phyloP scores from a whole-genome alignment of 1,140 invertebrate genomes.

The Macrobrachium rosenbergii region DNA sequence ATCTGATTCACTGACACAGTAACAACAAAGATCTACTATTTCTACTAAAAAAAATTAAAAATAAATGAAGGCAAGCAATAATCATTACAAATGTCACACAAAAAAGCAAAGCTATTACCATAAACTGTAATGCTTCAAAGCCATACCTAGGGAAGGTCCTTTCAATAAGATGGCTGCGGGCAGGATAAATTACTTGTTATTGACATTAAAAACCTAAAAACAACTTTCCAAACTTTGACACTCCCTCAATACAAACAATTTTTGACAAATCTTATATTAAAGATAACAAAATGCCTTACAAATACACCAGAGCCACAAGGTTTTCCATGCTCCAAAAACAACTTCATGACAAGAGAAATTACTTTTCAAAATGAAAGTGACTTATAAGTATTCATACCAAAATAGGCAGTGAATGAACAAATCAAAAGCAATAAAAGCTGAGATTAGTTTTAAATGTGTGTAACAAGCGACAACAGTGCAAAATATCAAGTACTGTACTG shows the following conservation, averaged over 20 bases:
- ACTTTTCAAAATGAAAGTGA: too few relatives aligned
- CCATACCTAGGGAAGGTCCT: constrained; percentile 90
- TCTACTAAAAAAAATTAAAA: neutral
- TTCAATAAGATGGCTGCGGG: constrained; percentile 86
- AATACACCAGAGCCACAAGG: too few relatives aligned
- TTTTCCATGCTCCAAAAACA: too few relatives aligned
- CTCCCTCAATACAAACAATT: neutral
- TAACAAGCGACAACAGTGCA: too few relatives aligned
- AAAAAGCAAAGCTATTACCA: neutral
- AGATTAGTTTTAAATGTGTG: too few relatives aligned
- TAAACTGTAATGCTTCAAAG: constrained; percentile 59
- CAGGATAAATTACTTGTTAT: constrained; percentile 16
- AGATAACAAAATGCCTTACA: neutral
- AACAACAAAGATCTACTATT: neutral
- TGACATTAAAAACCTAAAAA: neutral
- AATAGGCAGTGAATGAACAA: too few relatives aligned
- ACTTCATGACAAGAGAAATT: too few relatives aligned
- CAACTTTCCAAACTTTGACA: neutral
- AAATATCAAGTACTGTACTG: too few relatives aligned
- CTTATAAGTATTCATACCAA: too few relatives aligned
- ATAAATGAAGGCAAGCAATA: neutral
- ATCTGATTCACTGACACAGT: neutral
- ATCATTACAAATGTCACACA: neutral
- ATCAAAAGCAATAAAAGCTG: too few relatives aligned
- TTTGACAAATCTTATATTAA: neutral